Evolutionary conservation across 2,797 vertebrate species (phyloP).

Genomic region (Rhinichthys osculus): DNA sequence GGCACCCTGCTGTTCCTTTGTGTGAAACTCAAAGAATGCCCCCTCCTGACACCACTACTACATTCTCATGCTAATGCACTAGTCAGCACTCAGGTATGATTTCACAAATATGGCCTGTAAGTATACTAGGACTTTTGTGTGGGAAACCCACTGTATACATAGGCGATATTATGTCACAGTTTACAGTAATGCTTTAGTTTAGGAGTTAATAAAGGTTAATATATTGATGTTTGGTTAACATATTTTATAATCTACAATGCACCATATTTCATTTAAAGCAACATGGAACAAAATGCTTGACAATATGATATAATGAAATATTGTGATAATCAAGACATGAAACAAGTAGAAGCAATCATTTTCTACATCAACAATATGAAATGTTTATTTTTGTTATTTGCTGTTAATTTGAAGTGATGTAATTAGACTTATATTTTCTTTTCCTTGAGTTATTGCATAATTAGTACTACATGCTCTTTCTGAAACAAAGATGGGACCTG

Average conservation of each 20-base stretch:
- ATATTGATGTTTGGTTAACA: slow-evolving; percentile 1
- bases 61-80: slow-evolving; percentile 57
- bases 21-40: slow-evolving; percentile 50
- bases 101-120: slow-evolving; percentile 46
- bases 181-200: slow-evolving; percentile 2
- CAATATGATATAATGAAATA: slow-evolving; percentile 1
- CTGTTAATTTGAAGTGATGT: slow-evolving; percentile 1
- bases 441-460: background rate
- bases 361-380: background rate
- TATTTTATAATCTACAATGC: background rate
- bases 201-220: background rate
- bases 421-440: slow-evolving; percentile 10
- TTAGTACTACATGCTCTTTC: slow-evolving; percentile 13
- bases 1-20: slow-evolving; percentile 63
- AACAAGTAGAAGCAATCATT: background rate
- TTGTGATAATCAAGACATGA: slow-evolving; percentile 12
- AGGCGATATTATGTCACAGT: background rate
- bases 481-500: background rate
- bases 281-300: slow-evolving; percentile 1
- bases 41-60: slow-evolving; percentile 38
- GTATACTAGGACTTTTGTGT: background rate
- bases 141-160: background rate
- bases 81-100: slow-evolving; percentile 54
- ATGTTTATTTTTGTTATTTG: slow-evolving; percentile 9
- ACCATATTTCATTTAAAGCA: background rate